phyloP scores from a whole-genome alignment of 1,140 invertebrate species.

The Palaemon carinicauda region DNA sequence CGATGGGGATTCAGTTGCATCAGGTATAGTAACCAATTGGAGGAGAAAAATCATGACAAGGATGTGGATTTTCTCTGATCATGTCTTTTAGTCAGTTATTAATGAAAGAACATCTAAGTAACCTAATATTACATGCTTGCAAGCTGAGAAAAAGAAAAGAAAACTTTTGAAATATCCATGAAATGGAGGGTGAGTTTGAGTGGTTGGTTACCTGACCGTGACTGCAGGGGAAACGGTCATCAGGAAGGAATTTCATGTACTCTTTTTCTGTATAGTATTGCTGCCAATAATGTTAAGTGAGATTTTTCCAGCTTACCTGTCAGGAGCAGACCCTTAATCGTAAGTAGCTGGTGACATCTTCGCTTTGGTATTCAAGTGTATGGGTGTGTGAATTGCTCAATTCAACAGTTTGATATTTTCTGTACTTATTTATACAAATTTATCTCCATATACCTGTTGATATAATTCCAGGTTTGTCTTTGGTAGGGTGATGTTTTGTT shows the following conservation, averaged over 20 bases:
- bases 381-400: too few species aligned
- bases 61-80: neutral
- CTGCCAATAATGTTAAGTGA: constrained; percentile 52
- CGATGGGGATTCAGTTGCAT: neutral
- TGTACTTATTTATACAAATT: too few species aligned
- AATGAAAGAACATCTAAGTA: neutral
- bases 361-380: too few species aligned
- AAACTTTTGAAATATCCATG: too few species aligned
- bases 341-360: constrained; percentile 6
- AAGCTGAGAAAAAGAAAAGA: too few species aligned
- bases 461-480: too few species aligned
- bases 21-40: constrained; percentile 23
- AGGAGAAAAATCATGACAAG: neutral
- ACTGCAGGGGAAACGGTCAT: neutral
- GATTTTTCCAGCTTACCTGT: constrained; percentile 53
- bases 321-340: constrained; percentile 27
- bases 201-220: neutral
- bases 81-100: neutral
- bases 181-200: constrained; percentile 21
- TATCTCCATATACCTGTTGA: too few species aligned
- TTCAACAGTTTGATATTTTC: neutral
- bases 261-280: constrained; percentile 35
- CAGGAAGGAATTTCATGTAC: neutral
- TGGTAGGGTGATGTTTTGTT: too few species aligned
- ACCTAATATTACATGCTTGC: neutral